Conservation (phyloP, 2,888 invertebrate species). For the Drepana falcataria region DNA sequence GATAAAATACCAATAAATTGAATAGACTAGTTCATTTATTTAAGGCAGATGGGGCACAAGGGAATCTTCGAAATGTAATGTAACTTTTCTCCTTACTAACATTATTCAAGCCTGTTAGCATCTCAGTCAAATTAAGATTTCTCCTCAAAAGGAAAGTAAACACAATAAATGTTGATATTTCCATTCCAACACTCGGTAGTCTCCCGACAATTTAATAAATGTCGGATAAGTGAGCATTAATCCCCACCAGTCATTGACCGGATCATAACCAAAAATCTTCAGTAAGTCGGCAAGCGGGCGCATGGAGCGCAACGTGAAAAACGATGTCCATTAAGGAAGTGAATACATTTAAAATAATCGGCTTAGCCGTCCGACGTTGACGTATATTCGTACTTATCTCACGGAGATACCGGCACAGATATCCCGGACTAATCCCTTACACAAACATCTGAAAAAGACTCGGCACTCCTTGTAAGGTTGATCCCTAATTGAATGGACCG, state of each 20-base stretch:
- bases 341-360: conserved; percentile 80
- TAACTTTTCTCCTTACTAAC: too few species aligned
- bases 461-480: conserved; percentile 71
- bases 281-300: conserved; percentile 63
- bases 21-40: too few species aligned
- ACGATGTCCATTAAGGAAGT: conserved; percentile 78
- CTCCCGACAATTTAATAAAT: conserved; percentile 58
- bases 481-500: conserved; percentile 72
- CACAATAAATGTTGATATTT: conserved; percentile 19
- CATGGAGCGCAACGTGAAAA: conserved; percentile 67
- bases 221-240: conserved; percentile 60
- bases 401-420: conserved; percentile 77
- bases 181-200: conserved; percentile 33
- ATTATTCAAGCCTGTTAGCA: neutral
- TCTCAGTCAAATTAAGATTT: neutral
- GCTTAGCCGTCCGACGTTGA: conserved; percentile 78
- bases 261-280: conserved; percentile 76
- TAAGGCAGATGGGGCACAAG: too few species aligned
- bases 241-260: conserved; percentile 71
- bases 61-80: too few species aligned
- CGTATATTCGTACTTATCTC: conserved; percentile 79
- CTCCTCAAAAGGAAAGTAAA: neutral
- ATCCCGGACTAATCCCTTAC: conserved; percentile 74
- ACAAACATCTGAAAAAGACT: conserved; percentile 76
- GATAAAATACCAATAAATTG: too few species aligned